Evolutionary conservation across 2,888 invertebrate species (phyloP).

Genomic region (Cabera pusaria): DNA sequence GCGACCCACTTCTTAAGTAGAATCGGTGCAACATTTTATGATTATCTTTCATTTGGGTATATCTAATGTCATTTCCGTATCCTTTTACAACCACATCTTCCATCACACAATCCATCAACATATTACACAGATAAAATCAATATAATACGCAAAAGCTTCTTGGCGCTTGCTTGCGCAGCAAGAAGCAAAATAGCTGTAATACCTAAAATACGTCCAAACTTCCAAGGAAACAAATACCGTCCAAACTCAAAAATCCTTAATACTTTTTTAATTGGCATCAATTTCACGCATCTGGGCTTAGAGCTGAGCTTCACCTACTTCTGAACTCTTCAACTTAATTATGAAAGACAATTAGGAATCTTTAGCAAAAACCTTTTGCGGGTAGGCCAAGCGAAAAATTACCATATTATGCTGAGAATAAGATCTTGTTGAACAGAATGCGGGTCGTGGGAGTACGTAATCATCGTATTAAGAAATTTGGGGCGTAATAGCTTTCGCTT

Average conservation of each 20-base stretch:
- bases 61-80: too few species aligned
- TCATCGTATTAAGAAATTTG: conserved; percentile 48
- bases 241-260: conserved; percentile 49
- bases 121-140: too few species aligned
- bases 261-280: conserved; percentile 56
- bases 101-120: too few species aligned
- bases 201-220: conserved; percentile 3
- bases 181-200: too few species aligned
- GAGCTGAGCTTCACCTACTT: conserved; percentile 43
- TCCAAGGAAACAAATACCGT: conserved; percentile 25
- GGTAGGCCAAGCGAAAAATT: conserved; percentile 18
- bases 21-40: too few species aligned
- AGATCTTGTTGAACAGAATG: conserved; percentile 17
- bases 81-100: too few species aligned
- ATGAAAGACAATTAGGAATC: conserved; percentile 55
- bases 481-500: conserved; percentile 41
- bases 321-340: conserved; percentile 54
- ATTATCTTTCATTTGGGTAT: too few species aligned
- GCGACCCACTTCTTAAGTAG: too few species aligned
- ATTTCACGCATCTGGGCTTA: conserved; percentile 57
- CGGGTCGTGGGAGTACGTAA: conserved; percentile 35
- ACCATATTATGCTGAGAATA: conserved; percentile 22
- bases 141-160: too few species aligned
- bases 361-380: conserved; percentile 27
- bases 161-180: too few species aligned